Conservation (phyloP, 1,140 invertebrate genomes). For the Drosophila aff. region DNA sequence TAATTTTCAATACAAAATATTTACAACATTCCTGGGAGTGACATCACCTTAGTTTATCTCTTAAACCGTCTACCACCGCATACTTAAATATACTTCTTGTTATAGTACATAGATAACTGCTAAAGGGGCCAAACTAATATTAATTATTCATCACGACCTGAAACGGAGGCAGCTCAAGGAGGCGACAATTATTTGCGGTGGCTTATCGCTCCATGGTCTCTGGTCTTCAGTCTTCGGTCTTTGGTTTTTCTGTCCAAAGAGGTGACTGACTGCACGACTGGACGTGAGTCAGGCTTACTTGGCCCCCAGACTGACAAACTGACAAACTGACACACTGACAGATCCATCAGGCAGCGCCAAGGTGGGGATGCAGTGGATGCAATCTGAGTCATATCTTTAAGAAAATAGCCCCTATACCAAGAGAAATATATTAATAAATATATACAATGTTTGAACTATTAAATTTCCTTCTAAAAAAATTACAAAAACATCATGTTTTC, state of each 20-base stretch:
- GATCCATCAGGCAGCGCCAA: not conserved
- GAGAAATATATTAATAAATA: not conserved
- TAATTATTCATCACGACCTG: slow-evolving; percentile 36
- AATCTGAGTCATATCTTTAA: not conserved
- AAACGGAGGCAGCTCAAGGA: slow-evolving; percentile 24
- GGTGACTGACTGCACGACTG: slow-evolving; percentile 32
- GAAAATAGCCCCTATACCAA: not conserved
- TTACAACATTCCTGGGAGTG: not conserved
- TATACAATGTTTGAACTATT: not conserved
- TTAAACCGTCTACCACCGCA: not conserved
- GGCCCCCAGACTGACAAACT: not conserved
- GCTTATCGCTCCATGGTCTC: slow-evolving; percentile 15
- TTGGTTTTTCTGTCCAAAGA: slow-evolving; percentile 7
- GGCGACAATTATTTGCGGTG: slow-evolving; percentile 33
- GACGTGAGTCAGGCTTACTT: slow-evolving; percentile 7
- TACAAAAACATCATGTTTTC: not conserved
- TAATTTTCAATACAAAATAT: too few species aligned
- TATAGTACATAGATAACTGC: slow-evolving; percentile 5
- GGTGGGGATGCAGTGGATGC: slow-evolving; percentile 1
- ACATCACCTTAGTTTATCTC: not conserved
- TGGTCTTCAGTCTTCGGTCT: not conserved
- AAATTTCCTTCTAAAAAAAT: not conserved
- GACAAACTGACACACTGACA: slow-evolving; percentile 1
- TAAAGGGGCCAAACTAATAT: not conserved
- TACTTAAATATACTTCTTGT: not conserved